Evolutionary conservation across 2,888 invertebrate genomes (phyloP), one percentile per base, ranked within the genome.

Genomic region (Orthonevra nobilis): DNA sequence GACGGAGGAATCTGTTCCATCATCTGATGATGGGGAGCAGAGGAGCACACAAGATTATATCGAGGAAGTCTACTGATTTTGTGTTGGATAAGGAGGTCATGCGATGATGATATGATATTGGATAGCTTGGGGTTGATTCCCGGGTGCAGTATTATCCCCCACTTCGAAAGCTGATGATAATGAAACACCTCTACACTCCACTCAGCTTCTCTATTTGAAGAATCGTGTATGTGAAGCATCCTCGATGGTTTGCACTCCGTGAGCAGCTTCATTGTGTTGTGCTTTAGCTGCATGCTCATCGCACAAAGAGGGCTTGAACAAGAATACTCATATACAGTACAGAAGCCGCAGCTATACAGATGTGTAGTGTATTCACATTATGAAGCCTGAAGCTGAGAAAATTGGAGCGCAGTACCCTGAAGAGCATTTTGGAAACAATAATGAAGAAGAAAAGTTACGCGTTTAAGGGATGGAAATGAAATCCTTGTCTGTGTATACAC

Each of bases 21-120:
- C n/a, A 1, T 42, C 23, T 44, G 50, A 44, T 56, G 72, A 73
- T 66, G 56, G 38, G 64, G 14, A 48, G 48, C 54, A 38, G 30
- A 23, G 26, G 30, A 30, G 30, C 38, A 38, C 58, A 63, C 12
- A 66, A 73, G 79, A 79, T 79, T 79, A 61, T 79, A 79, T 79
- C 77, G 60, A 79, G 77, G 77, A 79, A 79, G 77, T 79, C 79
- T 79, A 73, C 52, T 54, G 79, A 73, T 73, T 77, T 72, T 61
- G 46, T 66, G 79, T 32, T 42, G 54, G 79, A 79, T 79, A 79
- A 79, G 60, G 66, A 79, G 79, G 73, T 79, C 79, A 79, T 60
- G 60, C 60, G 54, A 66, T 60, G 66, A 73, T 48, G 79, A 73
- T 79, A 73, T 54, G 73, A 72, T 77, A 77, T 77, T 77, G 72